Conservation (phyloP, 2,888 invertebrate genomes). For the Diaphora mendica region DNA sequence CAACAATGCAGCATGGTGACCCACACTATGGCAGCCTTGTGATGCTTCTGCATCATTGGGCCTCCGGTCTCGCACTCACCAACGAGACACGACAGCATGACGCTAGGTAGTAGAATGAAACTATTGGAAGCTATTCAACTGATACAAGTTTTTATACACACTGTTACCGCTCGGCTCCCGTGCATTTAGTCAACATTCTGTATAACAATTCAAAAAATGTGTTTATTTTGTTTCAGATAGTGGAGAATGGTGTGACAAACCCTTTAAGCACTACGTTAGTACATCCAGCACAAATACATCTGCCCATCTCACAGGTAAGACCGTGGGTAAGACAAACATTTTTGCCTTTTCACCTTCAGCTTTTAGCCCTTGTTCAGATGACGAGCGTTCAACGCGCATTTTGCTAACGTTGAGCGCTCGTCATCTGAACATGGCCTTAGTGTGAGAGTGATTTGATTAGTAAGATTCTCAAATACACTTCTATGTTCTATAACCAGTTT, state of each 20-base stretch:
- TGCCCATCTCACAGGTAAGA: constrained; percentile 79
- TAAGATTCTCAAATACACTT: background rate
- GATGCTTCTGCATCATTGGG: no score
- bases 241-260: constrained; percentile 73
- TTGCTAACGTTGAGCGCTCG: no score
- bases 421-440: no score
- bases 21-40: no score
- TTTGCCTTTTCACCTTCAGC: background rate
- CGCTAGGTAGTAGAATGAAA: no score
- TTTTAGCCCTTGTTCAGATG: no score
- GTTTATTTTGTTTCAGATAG: constrained; percentile 50
- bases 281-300: constrained; percentile 82
- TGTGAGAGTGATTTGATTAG: background rate
- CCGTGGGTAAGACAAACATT: constrained; percentile 65
- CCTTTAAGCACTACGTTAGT: constrained; percentile 73
- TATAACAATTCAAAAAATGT: background rate
- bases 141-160: background rate
- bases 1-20: no score
- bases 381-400: no score
- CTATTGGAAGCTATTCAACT: background rate
- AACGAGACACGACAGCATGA: no score
- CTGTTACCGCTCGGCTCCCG: background rate
- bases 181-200: background rate
- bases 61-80: no score
- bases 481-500: background rate